Evolutionary conservation across 2,888 invertebrate species (phyloP).

Genomic region (Acanthosepion esculentum): DNA sequence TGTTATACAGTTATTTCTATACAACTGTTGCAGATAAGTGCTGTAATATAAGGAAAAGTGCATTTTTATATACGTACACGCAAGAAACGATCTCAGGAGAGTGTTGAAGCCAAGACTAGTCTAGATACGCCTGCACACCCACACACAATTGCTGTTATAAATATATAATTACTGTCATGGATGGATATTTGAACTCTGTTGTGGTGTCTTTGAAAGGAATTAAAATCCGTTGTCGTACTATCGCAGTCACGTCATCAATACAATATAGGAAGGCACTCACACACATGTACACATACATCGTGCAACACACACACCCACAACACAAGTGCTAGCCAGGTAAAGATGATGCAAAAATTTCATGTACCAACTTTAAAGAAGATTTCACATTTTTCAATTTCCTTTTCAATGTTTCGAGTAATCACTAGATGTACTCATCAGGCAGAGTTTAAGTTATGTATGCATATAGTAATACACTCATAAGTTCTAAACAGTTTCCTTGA

Average conservation of each 20-base stretch:
- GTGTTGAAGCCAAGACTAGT: not conserved
- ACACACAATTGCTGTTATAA: conserved; percentile 12
- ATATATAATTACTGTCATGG: conserved; percentile 10
- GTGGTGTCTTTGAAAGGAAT: conserved; percentile 33
- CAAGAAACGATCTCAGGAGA: not conserved
- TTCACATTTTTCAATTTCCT: not conserved
- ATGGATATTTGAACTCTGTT: not conserved
- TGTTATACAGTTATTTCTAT: not conserved
- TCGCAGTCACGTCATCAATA: conserved; percentile 20
- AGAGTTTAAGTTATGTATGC: not conserved
- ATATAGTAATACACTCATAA: not conserved
- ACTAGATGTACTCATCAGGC: not conserved
- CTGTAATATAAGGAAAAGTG: not conserved
- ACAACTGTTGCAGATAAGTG: not conserved
- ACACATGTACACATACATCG: not conserved
- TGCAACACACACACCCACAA: not conserved
- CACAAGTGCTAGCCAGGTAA: not conserved
- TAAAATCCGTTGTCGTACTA: not conserved
- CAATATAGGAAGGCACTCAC: not conserved
- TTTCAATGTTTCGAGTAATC: not conserved
- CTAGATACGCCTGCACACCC: not conserved
- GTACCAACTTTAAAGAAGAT: conserved; percentile 4
- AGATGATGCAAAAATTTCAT: not conserved
- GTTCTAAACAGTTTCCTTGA: no score
- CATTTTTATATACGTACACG: conserved; percentile 17